These are phyloP conservation scores for Nematopogon swammerdamellus DNA, from an alignment of 2,888 invertebrate genomes.

Conservation along the genomic window DNA sequence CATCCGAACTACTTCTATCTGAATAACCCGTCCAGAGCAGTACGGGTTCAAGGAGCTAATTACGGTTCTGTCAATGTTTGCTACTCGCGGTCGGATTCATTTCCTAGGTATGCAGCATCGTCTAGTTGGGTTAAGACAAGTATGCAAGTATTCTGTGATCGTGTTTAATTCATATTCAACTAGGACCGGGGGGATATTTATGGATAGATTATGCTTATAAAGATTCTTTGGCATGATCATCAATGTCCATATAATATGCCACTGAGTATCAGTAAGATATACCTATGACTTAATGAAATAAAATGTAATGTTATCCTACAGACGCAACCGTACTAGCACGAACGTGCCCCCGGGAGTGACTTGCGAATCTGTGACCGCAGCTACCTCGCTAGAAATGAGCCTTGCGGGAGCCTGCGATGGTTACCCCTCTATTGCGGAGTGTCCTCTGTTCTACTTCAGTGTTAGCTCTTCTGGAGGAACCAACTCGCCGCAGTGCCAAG, in stretches of 20 bases:
- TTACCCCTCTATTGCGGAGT: conserved; percentile 40
- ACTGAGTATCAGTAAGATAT: too few species aligned
- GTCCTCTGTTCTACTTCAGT: conserved; percentile 58
- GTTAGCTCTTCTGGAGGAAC: conserved; percentile 26
- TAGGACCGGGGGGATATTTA: too few species aligned
- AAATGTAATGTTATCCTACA: conserved; percentile 4
- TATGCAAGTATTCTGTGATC: too few species aligned
- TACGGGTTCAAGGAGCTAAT: conserved; percentile 43
- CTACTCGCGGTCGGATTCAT: conserved; percentile 37
- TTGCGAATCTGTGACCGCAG: conserved; percentile 37
- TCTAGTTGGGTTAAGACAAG: too few species aligned
- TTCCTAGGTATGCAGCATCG: conserved; percentile 10
- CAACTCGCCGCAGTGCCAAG: conserved; percentile 10
- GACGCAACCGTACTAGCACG: conserved; percentile 11
- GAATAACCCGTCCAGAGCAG: conserved; percentile 24
- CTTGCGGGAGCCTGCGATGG: conserved; percentile 46
- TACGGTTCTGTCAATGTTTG: conserved; percentile 51
- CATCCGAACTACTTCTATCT: conserved; percentile 61
- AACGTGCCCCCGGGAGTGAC: conserved; percentile 18
- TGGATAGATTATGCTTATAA: too few species aligned
- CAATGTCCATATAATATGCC: too few species aligned
- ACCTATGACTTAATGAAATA: too few species aligned
- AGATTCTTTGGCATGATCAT: too few species aligned
- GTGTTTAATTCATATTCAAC: too few species aligned
- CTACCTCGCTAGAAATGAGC: conserved; percentile 33